Conservation (phyloP, 2,888 invertebrate genomes). For the Drosophila eohydei region DNA sequence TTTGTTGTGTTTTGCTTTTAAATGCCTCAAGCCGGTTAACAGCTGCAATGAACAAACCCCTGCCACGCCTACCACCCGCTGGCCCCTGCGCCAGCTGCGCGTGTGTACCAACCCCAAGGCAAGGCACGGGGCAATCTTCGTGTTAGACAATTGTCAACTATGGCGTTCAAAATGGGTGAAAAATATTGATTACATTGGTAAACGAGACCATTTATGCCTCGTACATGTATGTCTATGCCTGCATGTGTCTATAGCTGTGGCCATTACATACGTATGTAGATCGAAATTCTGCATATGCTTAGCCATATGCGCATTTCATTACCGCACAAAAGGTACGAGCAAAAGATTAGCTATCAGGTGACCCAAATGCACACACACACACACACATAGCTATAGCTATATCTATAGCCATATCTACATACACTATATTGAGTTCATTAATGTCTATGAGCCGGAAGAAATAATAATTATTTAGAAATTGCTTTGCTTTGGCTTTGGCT, state of each 20-base stretch:
- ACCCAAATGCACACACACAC: constrained; percentile 33
- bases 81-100: background rate
- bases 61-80: constrained; percentile 1
- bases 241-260: background rate
- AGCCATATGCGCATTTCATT: constrained; percentile 53
- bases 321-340: constrained; percentile 51
- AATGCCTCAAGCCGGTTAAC: constrained; percentile 55
- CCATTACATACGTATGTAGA: constrained; percentile 10
- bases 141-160: constrained; percentile 10
- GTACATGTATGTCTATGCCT: too few species aligned
- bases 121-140: constrained; percentile 11
- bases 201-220: constrained; percentile 2
- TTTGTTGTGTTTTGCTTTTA: background rate
- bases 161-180: constrained; percentile 40
- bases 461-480: constrained; percentile 18
- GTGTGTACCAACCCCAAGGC: constrained; percentile 5
- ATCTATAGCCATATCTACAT: constrained; percentile 3
- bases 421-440: constrained; percentile 7
- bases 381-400: constrained; percentile 11
- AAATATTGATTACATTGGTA: constrained; percentile 49
- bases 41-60: constrained; percentile 25
- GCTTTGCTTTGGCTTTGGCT: constrained; percentile 3
- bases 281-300: constrained; percentile 29
- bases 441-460: constrained; percentile 11
- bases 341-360: constrained; percentile 55